Evolutionary conservation across 2,113 vertebrate species (phyloP).

Genomic region (Polypterus bichir): DNA sequence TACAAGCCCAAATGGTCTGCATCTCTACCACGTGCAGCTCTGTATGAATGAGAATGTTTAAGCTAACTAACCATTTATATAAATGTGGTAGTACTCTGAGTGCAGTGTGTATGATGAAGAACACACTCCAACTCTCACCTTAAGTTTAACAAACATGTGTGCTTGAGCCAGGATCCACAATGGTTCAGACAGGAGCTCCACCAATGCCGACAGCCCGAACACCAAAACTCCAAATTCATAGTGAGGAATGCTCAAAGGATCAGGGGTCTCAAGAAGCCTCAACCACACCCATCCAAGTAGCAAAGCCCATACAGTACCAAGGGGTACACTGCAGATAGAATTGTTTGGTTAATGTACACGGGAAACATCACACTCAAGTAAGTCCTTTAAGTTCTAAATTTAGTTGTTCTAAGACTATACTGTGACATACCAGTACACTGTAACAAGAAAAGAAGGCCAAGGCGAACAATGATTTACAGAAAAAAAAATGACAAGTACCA

Average conservation of each 20-base stretch:
- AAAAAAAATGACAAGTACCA: no score
- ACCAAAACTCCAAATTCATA: constrained; percentile 71
- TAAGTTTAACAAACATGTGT: constrained; percentile 82
- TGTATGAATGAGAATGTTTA: no score
- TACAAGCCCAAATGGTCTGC: background rate
- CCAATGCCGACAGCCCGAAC: constrained; percentile 73
- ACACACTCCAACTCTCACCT: constrained; percentile 47
- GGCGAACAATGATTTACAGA: no score
- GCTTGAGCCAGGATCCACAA: constrained; percentile 86
- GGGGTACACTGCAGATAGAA: constrained; percentile 59
- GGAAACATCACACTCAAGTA: no score
- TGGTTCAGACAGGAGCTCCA: constrained; percentile 83
- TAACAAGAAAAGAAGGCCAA: no score
- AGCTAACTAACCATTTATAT: no score
- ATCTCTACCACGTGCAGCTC: no score
- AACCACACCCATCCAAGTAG: constrained; percentile 75
- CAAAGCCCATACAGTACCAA: constrained; percentile 72
- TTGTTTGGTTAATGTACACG: constrained; percentile 1
- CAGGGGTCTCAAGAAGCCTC: constrained; percentile 69
- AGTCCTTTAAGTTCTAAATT: no score
- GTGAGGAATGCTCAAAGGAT: constrained; percentile 61
- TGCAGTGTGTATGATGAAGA: no score
- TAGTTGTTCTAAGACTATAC: no score
- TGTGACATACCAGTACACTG: no score
- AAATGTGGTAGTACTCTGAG: no score